These are phyloP conservation scores for Manduca sexta DNA, from an alignment of 1,140 invertebrate genomes.

Conservation along the genomic window DNA sequence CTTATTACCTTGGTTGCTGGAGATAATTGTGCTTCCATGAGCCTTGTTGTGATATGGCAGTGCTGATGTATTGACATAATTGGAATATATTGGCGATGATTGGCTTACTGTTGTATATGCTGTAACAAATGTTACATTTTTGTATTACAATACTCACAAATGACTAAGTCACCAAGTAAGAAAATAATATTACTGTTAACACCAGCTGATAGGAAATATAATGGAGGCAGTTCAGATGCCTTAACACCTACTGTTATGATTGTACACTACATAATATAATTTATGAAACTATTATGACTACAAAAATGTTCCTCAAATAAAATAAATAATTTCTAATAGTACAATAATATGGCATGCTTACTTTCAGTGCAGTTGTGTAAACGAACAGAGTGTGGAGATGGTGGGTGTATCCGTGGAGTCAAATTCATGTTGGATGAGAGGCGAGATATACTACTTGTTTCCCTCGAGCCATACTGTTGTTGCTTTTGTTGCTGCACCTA, in stretches of 20 bases:
- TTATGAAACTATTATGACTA: too few relatives aligned
- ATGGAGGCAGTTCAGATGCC: too few relatives aligned
- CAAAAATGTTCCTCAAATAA: too few relatives aligned
- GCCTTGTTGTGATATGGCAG: slow-evolving; percentile 71
- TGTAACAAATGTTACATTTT: slow-evolving; percentile 26
- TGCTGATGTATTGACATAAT: slow-evolving; percentile 61
- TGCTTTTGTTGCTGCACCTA: slow-evolving; percentile 66
- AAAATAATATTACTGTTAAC: too few relatives aligned
- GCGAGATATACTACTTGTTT: slow-evolving; percentile 56
- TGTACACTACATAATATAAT: too few relatives aligned
- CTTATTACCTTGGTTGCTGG: slow-evolving; percentile 71
- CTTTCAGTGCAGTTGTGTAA: slow-evolving; percentile 54
- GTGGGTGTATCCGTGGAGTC: slow-evolving; percentile 49
- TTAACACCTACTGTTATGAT: too few relatives aligned
- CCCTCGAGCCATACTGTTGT: slow-evolving; percentile 59
- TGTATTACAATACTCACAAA: too few relatives aligned
- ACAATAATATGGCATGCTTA: too few relatives aligned
- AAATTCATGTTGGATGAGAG: slow-evolving; percentile 57
- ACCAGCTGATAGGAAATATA: too few relatives aligned
- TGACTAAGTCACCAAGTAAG: too few relatives aligned
- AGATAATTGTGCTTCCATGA: slow-evolving; percentile 69
- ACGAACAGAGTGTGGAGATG: slow-evolving; percentile 53
- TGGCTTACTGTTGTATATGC: slow-evolving; percentile 71
- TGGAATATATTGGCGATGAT: slow-evolving; percentile 74
- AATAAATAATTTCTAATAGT: too few relatives aligned